Evolutionary conservation across 1,140 invertebrate species (phyloP).

Genomic region (Brachionus koreanus): DNA sequence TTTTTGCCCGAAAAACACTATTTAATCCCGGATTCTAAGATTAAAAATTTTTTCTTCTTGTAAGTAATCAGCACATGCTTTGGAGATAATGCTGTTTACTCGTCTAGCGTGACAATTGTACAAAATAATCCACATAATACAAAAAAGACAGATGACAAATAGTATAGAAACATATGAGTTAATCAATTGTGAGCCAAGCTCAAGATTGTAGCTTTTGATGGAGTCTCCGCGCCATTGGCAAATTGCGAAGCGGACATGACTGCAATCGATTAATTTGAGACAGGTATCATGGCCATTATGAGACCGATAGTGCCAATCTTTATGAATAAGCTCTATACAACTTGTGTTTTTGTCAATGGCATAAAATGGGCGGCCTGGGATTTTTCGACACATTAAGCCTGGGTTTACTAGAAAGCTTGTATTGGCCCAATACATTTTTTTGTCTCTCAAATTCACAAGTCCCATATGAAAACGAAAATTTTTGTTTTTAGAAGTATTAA

Average conservation of each 20-base stretch:
- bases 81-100: background rate
- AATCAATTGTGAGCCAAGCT: background rate
- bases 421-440: background rate
- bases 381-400: background rate
- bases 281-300: background rate
- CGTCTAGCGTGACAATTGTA: background rate
- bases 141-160: background rate
- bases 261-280: background rate
- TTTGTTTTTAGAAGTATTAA: background rate
- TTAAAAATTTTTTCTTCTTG: conserved; percentile 12
- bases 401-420: background rate
- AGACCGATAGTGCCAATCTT: background rate
- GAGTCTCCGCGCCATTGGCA: conserved; percentile 16
- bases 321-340: background rate
- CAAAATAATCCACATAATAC: conserved; percentile 18
- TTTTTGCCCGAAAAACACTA: background rate
- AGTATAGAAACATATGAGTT: conserved; percentile 19
- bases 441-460: background rate
- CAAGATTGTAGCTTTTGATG: conserved; percentile 17
- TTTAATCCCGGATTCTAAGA: conserved; percentile 1
- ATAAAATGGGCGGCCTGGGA: background rate
- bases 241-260: background rate
- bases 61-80: conserved; percentile 11
- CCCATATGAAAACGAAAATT: conserved; percentile 11
- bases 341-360: background rate